These are phyloP conservation scores for Callorhinus ursinus DNA, from an alignment of 2,113 vertebrate species.

Conservation along the genomic window DNA sequence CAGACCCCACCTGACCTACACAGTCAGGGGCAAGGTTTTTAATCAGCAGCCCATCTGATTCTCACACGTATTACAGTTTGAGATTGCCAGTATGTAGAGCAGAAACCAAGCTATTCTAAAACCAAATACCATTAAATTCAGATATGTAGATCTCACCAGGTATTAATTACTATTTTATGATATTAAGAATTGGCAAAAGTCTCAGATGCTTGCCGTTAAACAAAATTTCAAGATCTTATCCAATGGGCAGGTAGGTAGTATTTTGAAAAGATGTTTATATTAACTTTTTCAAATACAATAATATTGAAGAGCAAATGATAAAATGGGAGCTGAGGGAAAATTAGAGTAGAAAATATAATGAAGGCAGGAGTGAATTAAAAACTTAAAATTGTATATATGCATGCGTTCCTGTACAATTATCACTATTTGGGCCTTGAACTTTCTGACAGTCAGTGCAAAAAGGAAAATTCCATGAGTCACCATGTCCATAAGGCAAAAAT, in stretches of 20 bases:
- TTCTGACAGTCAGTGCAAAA: background rate
- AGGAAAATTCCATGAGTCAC: background rate
- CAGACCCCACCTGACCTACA: background rate
- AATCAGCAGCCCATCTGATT: background rate
- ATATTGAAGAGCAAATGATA: conserved; percentile 11
- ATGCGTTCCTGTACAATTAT: background rate
- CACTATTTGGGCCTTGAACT: background rate
- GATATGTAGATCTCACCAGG: background rate
- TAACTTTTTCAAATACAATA: background rate
- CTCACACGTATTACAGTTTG: background rate
- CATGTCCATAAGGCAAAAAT: background rate
- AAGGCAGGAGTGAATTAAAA: background rate
- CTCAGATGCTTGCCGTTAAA: background rate
- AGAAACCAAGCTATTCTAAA: conserved; percentile 6
- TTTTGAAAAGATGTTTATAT: conserved; percentile 15
- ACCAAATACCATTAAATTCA: background rate
- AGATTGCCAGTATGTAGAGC: background rate
- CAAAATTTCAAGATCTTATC: background rate
- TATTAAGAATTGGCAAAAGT: background rate
- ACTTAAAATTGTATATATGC: background rate
- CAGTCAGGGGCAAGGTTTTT: background rate
- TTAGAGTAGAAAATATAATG: background rate
- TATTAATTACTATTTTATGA: background rate
- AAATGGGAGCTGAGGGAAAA: conserved; percentile 2
- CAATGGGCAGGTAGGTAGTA: background rate